phyloP scores from a whole-genome alignment of 2,113 vertebrate species.

The Macroglossus sobrinus region DNA sequence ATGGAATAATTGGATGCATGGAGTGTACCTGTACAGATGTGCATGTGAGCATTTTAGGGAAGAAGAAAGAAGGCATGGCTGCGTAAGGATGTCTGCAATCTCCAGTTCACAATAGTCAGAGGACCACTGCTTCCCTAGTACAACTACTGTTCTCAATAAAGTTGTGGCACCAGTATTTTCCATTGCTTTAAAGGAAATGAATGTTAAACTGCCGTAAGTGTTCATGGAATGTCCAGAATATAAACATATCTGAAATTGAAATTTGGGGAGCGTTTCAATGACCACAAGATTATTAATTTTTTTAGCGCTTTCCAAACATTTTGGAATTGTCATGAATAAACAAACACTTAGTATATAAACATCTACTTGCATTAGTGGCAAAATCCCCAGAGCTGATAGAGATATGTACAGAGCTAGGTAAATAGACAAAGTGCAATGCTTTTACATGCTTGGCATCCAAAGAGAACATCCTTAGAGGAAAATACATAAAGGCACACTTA shows the following conservation, averaged over 20 bases:
- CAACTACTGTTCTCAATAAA: background rate
- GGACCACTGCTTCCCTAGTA: background rate
- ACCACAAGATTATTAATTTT: background rate
- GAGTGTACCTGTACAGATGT: accelerated
- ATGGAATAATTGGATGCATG: background rate
- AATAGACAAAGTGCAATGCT: background rate
- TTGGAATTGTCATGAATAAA: conserved; percentile 45
- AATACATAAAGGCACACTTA: background rate
- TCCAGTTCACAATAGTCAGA: background rate
- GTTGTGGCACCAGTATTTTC: background rate
- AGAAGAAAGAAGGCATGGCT: no score
- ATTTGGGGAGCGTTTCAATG: conserved; percentile 22
- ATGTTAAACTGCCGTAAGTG: background rate
- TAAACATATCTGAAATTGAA: conserved; percentile 25
- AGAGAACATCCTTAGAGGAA: background rate
- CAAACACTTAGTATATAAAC: conserved; percentile 34
- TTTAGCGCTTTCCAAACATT: conserved; percentile 45
- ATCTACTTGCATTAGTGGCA: conserved; percentile 14
- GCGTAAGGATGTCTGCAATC: background rate
- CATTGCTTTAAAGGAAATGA: background rate
- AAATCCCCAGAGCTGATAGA: background rate
- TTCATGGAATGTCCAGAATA: background rate
- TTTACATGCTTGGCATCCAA: background rate
- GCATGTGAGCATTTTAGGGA: background rate
- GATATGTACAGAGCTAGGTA: conserved; percentile 34